These are phyloP conservation scores for Trissolcus japonicus DNA, from an alignment of 2,888 invertebrate species.

Conservation along the genomic window DNA sequence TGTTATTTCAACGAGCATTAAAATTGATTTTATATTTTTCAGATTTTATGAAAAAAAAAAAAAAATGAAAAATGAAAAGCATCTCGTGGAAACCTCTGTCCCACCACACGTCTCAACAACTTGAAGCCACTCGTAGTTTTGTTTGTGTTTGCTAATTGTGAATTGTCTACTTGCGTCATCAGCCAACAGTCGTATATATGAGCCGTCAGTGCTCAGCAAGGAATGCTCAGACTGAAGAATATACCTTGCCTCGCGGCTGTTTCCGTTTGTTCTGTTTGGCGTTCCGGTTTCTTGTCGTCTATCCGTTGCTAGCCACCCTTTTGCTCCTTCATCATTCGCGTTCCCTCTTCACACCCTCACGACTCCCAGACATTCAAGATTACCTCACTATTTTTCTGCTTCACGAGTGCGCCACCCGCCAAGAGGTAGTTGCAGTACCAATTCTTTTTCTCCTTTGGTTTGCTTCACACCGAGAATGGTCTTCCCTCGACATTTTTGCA, in stretches of 20 bases:
- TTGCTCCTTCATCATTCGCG: slow-evolving; percentile 39
- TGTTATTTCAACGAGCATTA: too few species aligned
- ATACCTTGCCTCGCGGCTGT: slow-evolving; percentile 64
- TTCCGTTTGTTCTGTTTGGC: slow-evolving; percentile 57
- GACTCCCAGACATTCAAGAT: slow-evolving; percentile 68
- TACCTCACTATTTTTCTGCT: slow-evolving; percentile 72
- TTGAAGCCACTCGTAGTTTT: slow-evolving; percentile 72
- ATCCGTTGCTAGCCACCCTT: slow-evolving; percentile 56
- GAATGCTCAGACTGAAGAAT: slow-evolving; percentile 71
- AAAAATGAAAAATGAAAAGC: too few species aligned
- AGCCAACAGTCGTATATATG: slow-evolving; percentile 62
- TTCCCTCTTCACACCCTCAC: slow-evolving; percentile 59
- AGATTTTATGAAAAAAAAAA: too few species aligned
- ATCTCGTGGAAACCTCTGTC: slow-evolving; percentile 54
- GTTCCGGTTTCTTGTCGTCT: slow-evolving; percentile 50
- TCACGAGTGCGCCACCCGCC: slow-evolving; percentile 68
- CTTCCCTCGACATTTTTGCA: slow-evolving; percentile 17
- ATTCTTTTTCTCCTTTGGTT: slow-evolving; percentile 61
- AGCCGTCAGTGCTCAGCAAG: slow-evolving; percentile 56
- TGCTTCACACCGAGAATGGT: slow-evolving; percentile 35
- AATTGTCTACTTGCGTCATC: slow-evolving; percentile 74
- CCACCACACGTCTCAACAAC: slow-evolving; percentile 65
- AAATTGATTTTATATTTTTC: too few species aligned
- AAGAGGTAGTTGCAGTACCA: slow-evolving; percentile 72
- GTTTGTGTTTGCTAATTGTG: slow-evolving; percentile 77